These are phyloP conservation scores for Arnoldichthys spilopterus DNA, from an alignment of 2,797 vertebrate species.

Conservation along the genomic window DNA sequence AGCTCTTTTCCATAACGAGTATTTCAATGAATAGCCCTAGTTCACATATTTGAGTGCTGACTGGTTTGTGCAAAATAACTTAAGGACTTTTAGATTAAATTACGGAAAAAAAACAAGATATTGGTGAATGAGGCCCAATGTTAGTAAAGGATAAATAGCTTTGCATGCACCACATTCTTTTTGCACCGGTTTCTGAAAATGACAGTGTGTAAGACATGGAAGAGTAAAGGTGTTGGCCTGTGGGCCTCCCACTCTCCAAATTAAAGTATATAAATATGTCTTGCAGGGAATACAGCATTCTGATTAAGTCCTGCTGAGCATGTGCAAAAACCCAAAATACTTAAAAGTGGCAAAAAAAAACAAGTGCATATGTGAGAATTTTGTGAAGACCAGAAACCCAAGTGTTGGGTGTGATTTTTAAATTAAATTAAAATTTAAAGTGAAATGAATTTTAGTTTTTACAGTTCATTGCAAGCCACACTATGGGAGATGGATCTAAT, in stretches of 20 bases:
- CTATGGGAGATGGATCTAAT: too few species aligned
- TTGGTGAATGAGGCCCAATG: too few species aligned
- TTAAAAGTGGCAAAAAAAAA: background rate
- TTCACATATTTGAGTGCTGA: background rate
- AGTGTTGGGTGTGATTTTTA: background rate
- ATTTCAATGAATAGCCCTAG: background rate
- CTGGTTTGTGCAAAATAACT: too few species aligned
- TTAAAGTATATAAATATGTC: slow-evolving; percentile 9
- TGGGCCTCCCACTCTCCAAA: background rate
- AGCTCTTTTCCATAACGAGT: background rate
- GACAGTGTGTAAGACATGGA: background rate
- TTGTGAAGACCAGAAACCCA: background rate
- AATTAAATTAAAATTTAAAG: too few species aligned
- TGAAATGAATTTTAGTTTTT: background rate
- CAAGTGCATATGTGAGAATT: background rate
- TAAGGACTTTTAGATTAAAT: too few species aligned
- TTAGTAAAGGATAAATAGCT: background rate
- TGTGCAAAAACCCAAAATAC: background rate
- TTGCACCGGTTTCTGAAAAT: background rate
- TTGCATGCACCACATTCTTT: background rate
- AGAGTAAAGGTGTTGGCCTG: background rate
- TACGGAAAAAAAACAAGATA: too few species aligned
- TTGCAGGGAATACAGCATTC: background rate
- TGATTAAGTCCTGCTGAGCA: background rate
- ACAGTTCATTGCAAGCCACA: too few species aligned